Base-by-base conservation (phyloP, 2,113 vertebrate species). In the Microtus montanus region DNA sequence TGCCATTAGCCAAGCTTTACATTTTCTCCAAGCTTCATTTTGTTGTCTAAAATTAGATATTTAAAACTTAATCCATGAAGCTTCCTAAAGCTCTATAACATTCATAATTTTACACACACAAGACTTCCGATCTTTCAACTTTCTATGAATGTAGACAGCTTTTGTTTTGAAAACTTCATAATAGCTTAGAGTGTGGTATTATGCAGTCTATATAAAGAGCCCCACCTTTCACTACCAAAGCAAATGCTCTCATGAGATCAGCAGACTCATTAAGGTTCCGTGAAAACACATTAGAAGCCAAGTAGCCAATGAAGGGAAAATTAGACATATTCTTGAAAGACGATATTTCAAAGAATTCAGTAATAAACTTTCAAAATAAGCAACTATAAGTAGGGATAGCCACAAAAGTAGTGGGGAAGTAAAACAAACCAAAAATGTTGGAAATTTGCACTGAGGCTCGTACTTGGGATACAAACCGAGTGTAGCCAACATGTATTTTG, bases 21-120 rank as follows among this genome's bases (percentile, higher is more conserved):
- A 83, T 58, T 96, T 96, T 10, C 54, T 83, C 2, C 49, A 88
- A 61, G 58, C 44, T 28, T 91, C 19, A 54, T 74, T 93, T 91
- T 89, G 82, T 83, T 70, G 17, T 68, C 52, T 73, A 92, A 95
- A 93, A 94, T 87, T 64, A 82, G 35, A 91, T 19, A 47, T 47
- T 95, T 82, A 90, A 95, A 85, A 64, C 6, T 68, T 90, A 49
- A 90, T 78, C 35, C 70, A 66, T 70, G 90, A 90, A 10, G 12
- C 85, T 96, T 93, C 33, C 7, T 91, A 33, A 87, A 68, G 28
- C 70, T 93, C 28, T 71, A 91, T 92, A 90, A 86, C 20, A 54
- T 66, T 95, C 95, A 80, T 84, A 82, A 94, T 84, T 91, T 75
- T 15, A 96, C 17, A 41, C 30, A 68, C 7, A 68, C 10, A 89